phyloP scores from a whole-genome alignment of 1,140 invertebrate genomes.

The Hydropsyche tenuis region DNA sequence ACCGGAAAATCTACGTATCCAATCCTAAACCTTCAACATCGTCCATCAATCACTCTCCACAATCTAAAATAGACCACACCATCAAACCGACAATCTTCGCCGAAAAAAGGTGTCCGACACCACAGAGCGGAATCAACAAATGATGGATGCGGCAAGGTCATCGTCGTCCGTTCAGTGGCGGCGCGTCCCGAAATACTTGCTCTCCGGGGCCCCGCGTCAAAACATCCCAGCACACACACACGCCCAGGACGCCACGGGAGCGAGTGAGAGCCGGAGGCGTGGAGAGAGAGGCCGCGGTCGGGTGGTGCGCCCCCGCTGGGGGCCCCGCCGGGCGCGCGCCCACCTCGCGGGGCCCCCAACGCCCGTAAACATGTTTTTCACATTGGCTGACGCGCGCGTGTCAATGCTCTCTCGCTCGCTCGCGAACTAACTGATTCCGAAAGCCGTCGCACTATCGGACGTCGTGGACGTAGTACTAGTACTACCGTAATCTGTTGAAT shows the following conservation, averaged over 20 bases:
- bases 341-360: conserved; percentile 39
- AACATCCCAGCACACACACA: neutral
- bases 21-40: no score
- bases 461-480: neutral
- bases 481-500: no score
- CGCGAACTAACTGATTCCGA: no score
- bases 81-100: no score
- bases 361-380: conserved; percentile 44
- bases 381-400: conserved; percentile 35
- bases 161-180: neutral
- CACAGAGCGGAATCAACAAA: no score
- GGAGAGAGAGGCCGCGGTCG: neutral
- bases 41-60: no score
- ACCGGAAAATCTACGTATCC: no score
- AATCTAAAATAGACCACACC: no score
- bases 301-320: conserved; percentile 18
- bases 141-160: conserved; percentile 5
- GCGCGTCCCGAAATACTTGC: conserved; percentile 1
- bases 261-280: neutral
- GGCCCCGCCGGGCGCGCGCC: conserved; percentile 1
- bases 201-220: conserved; percentile 16
- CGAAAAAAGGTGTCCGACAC: no score
- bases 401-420: conserved; percentile 41
- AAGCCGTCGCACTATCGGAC: neutral
- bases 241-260: neutral